Base-by-base conservation (phyloP, 30 jellyfish, hydroid and myxozoan genomes). In the Hydra vulgaris region DNA sequence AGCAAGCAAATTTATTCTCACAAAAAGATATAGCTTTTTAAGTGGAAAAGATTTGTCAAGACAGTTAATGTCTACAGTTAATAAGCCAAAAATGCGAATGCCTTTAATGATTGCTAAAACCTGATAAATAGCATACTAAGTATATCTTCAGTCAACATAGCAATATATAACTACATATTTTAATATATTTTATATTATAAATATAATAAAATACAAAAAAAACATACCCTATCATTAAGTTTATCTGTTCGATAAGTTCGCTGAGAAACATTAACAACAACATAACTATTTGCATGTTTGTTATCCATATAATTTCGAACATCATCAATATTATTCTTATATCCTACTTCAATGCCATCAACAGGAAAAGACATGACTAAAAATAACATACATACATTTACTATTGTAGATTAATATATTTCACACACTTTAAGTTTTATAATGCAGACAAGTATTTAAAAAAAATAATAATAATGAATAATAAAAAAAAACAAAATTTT, bases 331-430 rank as follows among this genome's bases (percentile, higher is more conserved):
- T 94, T 86, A 72, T 90, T 90, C 75, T 90, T 90, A 84, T 86
- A 90, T n/a, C 94, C 78, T n/a, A 88, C 83, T 82, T 90, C 97
- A 27, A 90, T 86, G 68, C 97, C 97, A 55, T 90, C 97, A 25
- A 96, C 97, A 12, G 97, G 97, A 72, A 84, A 86, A 7, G 97
- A 90, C 97, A 90, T 90, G 72, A 79, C 97, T 90, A 80, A 61
- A 85, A 70, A 25, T 23, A 76, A 72, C 7, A 68, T 22, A 7
- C 19, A 7, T 18, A 19, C 8, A 19, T 24, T 25, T 1, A 5
- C 3, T 76, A 53, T 1, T 26, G 79, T 82, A 25, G 83, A 18
- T 15, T n/a, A 17, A 74, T 26, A 16, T 23, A 74, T 78, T 17
- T 21, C 0, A 61, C 20, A 0, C 72, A 61, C 19, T 0, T 72